Evolutionary conservation across 2,888 invertebrate genomes (phyloP).

Genomic region (Oscheius sp.): DNA sequence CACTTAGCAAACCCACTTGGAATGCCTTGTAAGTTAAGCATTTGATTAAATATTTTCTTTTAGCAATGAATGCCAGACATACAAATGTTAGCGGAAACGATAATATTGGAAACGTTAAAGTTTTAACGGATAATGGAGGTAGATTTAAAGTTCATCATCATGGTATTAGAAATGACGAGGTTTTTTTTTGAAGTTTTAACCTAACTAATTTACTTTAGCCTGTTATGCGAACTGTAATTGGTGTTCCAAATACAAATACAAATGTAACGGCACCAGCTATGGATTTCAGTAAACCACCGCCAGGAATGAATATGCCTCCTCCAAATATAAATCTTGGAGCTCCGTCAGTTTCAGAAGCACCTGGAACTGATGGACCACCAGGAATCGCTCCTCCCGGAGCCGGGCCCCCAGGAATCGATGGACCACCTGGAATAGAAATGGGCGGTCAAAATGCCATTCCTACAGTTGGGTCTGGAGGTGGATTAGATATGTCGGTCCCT

Average conservation of each 20-base stretch:
- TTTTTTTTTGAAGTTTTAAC: too few species aligned
- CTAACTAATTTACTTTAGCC: conserved; percentile 13
- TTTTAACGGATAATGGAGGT: conserved; percentile 52
- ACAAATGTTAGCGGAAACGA: background rate
- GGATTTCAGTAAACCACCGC: conserved; percentile 49
- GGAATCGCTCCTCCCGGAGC: conserved; percentile 24
- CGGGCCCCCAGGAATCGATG: conserved; percentile 20
- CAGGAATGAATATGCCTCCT: conserved; percentile 34
- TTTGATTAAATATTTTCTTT: background rate
- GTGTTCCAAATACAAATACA: background rate
- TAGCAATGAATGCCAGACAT: conserved; percentile 19
- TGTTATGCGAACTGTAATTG: conserved; percentile 30
- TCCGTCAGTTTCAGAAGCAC: background rate
- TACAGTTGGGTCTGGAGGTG: background rate
- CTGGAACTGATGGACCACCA: conserved; percentile 25
- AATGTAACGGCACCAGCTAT: conserved; percentile 27
- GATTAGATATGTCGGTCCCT: conserved; percentile 22
- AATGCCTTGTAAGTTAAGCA: conserved; percentile 5
- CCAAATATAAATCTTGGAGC: too few species aligned
- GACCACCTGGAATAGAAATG: conserved; percentile 48
- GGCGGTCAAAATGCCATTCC: conserved; percentile 16
- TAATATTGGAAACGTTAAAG: conserved; percentile 35
- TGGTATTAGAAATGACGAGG: conserved; percentile 6
- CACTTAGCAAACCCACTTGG: conserved; percentile 43
- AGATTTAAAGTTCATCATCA: conserved; percentile 37